Base-by-base conservation (phyloP, 2,113 vertebrate genomes). In the Zosterops borbonicus region DNA sequence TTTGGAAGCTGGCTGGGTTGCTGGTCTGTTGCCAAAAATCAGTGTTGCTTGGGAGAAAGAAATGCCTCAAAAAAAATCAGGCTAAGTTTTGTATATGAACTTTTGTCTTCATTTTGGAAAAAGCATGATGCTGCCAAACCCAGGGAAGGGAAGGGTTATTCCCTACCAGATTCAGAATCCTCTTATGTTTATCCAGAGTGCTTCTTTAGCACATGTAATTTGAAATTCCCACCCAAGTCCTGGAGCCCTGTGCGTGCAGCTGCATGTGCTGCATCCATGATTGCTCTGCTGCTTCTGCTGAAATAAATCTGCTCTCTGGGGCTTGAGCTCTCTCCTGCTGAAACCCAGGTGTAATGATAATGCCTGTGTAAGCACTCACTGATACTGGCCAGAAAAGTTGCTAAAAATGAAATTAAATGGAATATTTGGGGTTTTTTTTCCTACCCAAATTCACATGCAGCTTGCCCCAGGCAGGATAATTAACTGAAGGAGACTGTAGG, bases 341-440 rank as follows among this genome's bases (percentile, higher is more conserved):
- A 50, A 86, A 81, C 44, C 35, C 24, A 22, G 23, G 52, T 67
- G 56, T 49, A 41, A 37, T 41, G 60, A 12, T 78, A 41, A 52
- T 23, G 37, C 16, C 46, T 64, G 8, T 50, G 15, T 71, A 35
- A 69, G 18, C 14, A 6, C 15, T 78, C 3, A 7, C 18, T 70
- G 55, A 19, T 55, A 39, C 2, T 53, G 62, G 27, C 46, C 46
- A 70, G 49, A 74, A 87, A 56, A 87, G 28, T 21, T 58, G 41
- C 46, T 81, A 33, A 62, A 83, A 83, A 53, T 47, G 24, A 83
- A 73, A 56, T 9, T 62, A 73, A 41, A n/a, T 28, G 3, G 23
- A 77, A 20, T 35, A 6, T 20, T 56, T 52, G 3, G 0, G 1
- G 1, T 0, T 11, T 55, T 0, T 11, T 53, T 91, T 87, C 27